phyloP scores from a whole-genome alignment of 2,113 vertebrate genomes.

The human region GRCh38 chr16:75014001-75014500 shows the following conservation, averaged over 20 bases:
- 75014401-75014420: neutral
- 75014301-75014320: neutral
- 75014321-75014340: neutral
- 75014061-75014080: no score
- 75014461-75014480: neutral
- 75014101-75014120: neutral
- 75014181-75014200: neutral
- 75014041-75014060: no score
- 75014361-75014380: neutral
- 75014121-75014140: no score
- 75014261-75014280: neutral
- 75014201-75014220: conserved; percentile 32
- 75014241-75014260: neutral
- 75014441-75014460: neutral
- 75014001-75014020: no score
- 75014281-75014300: neutral
- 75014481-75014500: neutral
- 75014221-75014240: neutral
- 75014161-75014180: conserved; percentile 31
- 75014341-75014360: neutral
- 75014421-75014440: neutral
- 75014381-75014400: neutral
- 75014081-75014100: no score
- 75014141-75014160: neutral
- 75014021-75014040: no score